Conservation (phyloP, 2,888 invertebrate species). For the Oscheius sp. region DNA sequence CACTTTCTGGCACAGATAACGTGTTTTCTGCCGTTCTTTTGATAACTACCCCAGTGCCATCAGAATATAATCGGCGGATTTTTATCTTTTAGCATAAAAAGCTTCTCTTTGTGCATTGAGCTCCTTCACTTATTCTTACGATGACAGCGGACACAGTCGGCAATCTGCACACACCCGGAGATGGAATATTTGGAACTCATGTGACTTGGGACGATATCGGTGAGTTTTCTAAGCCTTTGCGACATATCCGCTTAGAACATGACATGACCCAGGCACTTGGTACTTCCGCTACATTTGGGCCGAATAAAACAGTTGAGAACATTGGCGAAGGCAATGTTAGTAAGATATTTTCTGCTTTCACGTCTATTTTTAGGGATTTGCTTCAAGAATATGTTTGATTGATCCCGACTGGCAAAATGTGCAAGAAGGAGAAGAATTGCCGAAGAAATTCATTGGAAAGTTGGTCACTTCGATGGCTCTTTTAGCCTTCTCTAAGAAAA, state of each 20-base stretch:
- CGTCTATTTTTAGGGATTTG: constrained; percentile 40
- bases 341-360: background rate
- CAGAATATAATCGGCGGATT: too few relatives aligned
- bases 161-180: constrained; percentile 13
- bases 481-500: constrained; percentile 3
- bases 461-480: constrained; percentile 8
- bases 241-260: constrained; percentile 19
- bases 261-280: constrained; percentile 38
- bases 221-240: background rate
- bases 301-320: constrained; percentile 38
- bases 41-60: too few relatives aligned
- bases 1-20: too few relatives aligned
- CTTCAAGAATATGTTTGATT: constrained; percentile 41
- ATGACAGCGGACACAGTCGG: background rate
- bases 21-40: too few relatives aligned
- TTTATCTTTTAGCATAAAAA: too few relatives aligned
- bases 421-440: constrained; percentile 36
- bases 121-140: background rate
- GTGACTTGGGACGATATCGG: constrained; percentile 46
- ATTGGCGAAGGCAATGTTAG: constrained; percentile 45
- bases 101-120: too few relatives aligned
- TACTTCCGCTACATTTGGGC: constrained; percentile 43
- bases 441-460: constrained; percentile 39
- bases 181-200: constrained; percentile 45
- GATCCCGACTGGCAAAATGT: constrained; percentile 44